Percentiles rank a stretch among this genome's conserved stretches.
Conservation (phyloP, 2,113 vertebrate genomes). For the Bombycilla garrulus region DNA sequence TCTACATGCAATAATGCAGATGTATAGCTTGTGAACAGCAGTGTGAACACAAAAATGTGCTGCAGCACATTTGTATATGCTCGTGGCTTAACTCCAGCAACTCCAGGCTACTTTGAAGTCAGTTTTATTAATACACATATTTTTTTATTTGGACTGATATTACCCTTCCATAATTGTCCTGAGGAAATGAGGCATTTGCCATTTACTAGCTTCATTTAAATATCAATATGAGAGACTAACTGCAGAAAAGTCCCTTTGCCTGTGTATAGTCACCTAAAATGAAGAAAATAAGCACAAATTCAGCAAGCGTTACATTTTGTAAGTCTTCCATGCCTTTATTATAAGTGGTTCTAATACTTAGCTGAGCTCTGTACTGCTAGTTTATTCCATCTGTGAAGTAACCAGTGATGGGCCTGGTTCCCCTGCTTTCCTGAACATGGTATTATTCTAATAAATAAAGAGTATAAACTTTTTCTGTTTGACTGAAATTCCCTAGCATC, state of each 20-base stretch:
- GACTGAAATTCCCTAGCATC: neutral
- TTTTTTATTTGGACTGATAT: neutral
- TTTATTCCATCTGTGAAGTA: neutral
- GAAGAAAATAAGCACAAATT: neutral
- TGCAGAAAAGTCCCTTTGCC: neutral
- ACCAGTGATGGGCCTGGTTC: neutral
- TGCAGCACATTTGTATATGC: neutral
- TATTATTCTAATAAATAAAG: neutral
- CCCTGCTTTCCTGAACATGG: neutral
- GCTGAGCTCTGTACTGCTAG: neutral
- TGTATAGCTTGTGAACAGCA: neutral
- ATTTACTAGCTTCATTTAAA: neutral
- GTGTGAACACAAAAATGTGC: too few relatives aligned
- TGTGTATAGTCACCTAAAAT: neutral
- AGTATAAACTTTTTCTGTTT: neutral
- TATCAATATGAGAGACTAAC: neutral
- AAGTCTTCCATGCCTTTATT: neutral
- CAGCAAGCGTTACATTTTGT: neutral
- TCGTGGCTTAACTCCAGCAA: neutral
- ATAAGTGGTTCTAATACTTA: neutral
- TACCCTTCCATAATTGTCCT: neutral
- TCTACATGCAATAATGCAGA: neutral
- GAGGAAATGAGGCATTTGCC: neutral
- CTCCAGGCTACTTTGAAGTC: neutral
- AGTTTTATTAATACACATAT: fast-evolving